A percentile compares a stretch with the other conserved stretches of the same genome.
Conservation (phyloP, 2,113 vertebrate species). For the Cacatua alba region DNA sequence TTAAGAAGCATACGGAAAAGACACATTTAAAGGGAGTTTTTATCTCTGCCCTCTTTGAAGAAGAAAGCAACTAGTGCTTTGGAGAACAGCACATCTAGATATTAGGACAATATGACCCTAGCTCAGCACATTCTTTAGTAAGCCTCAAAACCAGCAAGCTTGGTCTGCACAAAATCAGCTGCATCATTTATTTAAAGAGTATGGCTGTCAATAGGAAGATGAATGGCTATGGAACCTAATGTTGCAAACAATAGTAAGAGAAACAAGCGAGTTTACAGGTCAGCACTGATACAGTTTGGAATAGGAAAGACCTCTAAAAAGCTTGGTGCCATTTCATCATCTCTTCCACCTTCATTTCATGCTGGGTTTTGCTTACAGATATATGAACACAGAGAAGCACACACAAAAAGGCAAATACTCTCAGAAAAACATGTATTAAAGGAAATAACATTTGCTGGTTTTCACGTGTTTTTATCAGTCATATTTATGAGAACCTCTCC, state of each 20-base stretch:
- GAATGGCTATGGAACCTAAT: neutral
- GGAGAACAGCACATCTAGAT: neutral
- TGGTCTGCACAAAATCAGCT: neutral
- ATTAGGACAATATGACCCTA: neutral
- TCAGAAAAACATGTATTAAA: neutral
- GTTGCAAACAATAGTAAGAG: neutral
- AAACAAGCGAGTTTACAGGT: neutral
- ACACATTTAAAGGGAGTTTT: neutral
- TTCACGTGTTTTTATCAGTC: neutral
- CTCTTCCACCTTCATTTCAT: neutral
- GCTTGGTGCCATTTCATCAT: neutral
- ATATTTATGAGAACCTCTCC: neutral
- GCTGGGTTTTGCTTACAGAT: neutral
- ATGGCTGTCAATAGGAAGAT: slow-evolving; percentile 23
- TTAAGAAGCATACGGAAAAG: neutral
- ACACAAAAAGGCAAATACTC: neutral
- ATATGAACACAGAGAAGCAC: neutral
- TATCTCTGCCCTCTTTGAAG: neutral
- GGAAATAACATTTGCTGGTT: neutral
- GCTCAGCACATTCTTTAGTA: neutral
- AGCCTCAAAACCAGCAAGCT: neutral
- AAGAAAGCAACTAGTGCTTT: neutral
- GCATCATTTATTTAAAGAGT: slow-evolving; percentile 35
- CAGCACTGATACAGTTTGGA: neutral
- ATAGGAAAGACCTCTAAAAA: neutral